Percentiles rank a stretch among this genome's conserved stretches.
Conservation (phyloP, 1,140 invertebrate species). For the Drosophila sp. region DNA sequence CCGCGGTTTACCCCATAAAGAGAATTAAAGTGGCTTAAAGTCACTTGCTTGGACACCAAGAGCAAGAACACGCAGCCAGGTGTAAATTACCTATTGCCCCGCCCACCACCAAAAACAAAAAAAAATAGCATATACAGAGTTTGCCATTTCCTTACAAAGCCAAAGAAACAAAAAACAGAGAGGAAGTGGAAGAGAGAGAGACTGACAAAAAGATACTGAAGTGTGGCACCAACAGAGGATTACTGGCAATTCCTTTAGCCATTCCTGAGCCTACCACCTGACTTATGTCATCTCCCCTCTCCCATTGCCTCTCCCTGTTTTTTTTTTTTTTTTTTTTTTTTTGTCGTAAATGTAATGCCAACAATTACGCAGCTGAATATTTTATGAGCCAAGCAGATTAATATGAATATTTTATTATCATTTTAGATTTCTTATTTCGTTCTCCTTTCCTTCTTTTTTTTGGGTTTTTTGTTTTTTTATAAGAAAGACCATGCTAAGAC, state of each 20-base stretch:
- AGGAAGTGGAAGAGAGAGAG: not conserved
- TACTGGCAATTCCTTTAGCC: constrained; percentile 22
- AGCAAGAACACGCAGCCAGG: constrained; percentile 60
- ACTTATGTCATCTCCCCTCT: constrained; percentile 44
- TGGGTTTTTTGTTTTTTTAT: not conserved
- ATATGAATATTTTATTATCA: constrained; percentile 83
- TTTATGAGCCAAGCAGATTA: constrained; percentile 81
- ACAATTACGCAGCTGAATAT: constrained; percentile 81
- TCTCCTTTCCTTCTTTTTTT: constrained; percentile 3
- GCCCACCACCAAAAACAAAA: constrained; percentile 1
- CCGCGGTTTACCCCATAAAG: not conserved
- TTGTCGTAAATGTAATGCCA: constrained; percentile 67
- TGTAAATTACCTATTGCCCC: constrained; percentile 63
- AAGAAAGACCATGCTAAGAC: constrained; percentile 24
- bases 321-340: constrained; percentile 1
- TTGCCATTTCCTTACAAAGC: constrained; percentile 55
- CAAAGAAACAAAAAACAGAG: not conserved
- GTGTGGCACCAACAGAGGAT: not conserved
- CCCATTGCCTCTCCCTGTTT: not conserved
- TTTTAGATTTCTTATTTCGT: constrained; percentile 75
- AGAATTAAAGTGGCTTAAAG: not conserved
- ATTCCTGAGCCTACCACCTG: constrained; percentile 7
- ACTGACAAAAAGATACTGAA: not conserved
- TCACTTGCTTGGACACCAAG: not conserved
- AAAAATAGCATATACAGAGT: constrained; percentile 59